Evolutionary conservation across 2,113 vertebrate genomes (phyloP).

Genomic region (Syngnathus scovelli): DNA sequence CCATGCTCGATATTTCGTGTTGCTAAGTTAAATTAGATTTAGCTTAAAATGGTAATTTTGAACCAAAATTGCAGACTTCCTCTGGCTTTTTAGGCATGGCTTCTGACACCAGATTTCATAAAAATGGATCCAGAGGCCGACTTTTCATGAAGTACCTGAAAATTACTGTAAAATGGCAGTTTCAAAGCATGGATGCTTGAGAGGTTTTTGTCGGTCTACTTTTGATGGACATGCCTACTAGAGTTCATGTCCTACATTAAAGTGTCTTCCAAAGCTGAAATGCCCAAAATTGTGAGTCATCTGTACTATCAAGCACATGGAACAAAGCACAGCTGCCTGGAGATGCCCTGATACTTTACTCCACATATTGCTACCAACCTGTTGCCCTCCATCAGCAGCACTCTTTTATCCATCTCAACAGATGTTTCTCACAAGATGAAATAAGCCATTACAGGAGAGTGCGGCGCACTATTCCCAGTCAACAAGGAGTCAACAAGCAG

Average conservation of each 20-base stretch:
- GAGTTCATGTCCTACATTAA: too few species aligned
- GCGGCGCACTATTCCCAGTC: not conserved
- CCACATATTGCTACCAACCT: not conserved
- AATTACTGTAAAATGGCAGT: not conserved
- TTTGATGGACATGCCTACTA: too few species aligned
- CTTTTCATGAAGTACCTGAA: not conserved
- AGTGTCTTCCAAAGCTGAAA: too few species aligned
- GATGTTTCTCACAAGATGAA: not conserved
- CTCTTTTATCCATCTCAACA: not conserved
- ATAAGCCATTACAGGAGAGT: not conserved
- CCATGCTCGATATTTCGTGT: too few species aligned
- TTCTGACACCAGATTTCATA: too few species aligned
- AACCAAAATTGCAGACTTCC: too few species aligned
- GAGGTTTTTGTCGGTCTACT: too few species aligned
- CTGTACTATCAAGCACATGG: not conserved
- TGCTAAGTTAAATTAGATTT: not conserved
- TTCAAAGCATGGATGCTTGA: not conserved
- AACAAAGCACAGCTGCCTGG: not conserved
- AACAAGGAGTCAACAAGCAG: not conserved
- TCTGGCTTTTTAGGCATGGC: too few species aligned
- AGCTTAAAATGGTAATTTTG: too few species aligned
- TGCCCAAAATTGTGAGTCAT: not conserved
- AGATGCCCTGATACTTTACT: not conserved
- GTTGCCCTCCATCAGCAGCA: not conserved
- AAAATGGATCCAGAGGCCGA: too few species aligned